Percentiles rank a stretch among this genome's conserved stretches.
Evolutionary conservation across 1,140 invertebrate species (phyloP).

Genomic region (Thaumatotibia leucotreta): DNA sequence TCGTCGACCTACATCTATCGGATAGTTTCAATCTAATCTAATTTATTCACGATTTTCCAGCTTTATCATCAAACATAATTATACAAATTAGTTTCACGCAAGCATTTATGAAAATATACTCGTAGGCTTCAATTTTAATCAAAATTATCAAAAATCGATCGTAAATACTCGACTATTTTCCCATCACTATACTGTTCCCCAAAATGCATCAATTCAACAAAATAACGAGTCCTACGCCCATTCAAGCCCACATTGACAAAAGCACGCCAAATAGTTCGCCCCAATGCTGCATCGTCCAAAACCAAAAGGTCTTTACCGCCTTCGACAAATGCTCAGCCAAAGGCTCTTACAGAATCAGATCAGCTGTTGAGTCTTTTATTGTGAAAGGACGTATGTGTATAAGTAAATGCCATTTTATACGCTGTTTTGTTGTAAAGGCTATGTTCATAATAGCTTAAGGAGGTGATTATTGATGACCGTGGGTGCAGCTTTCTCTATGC

Average conservation of each 20-base stretch:
- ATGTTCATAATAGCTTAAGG: background rate
- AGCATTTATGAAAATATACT: too few species aligned
- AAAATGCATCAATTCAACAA: background rate
- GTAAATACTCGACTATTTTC: too few species aligned
- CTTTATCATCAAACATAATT: too few species aligned
- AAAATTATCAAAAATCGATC: too few species aligned
- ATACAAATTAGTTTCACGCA: too few species aligned
- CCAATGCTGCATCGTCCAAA: background rate
- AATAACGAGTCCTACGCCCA: background rate
- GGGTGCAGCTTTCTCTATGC: background rate
- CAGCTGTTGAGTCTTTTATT: background rate
- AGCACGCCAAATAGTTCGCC: background rate
- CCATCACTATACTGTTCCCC: background rate
- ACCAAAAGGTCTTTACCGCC: background rate
- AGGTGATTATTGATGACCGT: background rate
- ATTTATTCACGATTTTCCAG: too few species aligned
- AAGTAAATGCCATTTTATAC: background rate
- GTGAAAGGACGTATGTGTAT: background rate
- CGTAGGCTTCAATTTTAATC: too few species aligned
- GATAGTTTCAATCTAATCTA: too few species aligned
- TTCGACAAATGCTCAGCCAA: background rate
- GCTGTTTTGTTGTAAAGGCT: background rate
- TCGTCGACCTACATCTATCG: too few species aligned
- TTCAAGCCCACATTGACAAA: background rate
- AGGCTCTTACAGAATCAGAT: background rate